Conservation (phyloP, 1,140 invertebrate genomes). For the Papilio polyxenes region DNA sequence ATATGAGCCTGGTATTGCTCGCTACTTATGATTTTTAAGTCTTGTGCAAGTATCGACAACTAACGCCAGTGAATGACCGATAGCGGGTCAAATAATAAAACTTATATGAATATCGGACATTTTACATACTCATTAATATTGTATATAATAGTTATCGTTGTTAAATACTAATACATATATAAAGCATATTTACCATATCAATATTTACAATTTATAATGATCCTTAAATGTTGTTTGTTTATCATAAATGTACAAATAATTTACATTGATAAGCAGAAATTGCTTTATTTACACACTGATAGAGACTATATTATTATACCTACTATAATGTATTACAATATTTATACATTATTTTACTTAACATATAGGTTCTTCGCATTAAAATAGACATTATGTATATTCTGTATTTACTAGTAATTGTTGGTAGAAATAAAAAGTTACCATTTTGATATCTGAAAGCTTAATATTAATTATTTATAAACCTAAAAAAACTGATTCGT, state of each 20-base stretch:
- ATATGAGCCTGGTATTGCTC: slow-evolving; percentile 44
- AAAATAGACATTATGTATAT: too few relatives aligned
- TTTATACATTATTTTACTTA: not conserved
- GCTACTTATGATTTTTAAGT: slow-evolving; percentile 43
- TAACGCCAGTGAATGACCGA: slow-evolving; percentile 63
- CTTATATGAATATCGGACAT: slow-evolving; percentile 13
- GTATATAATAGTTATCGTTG: slow-evolving; percentile 22
- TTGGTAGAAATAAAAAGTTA: too few relatives aligned
- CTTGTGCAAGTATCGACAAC: slow-evolving; percentile 38
- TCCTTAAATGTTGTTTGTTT: slow-evolving; percentile 38
- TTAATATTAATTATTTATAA: too few relatives aligned
- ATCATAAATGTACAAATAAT: slow-evolving; percentile 10
- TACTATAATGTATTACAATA: not conserved
- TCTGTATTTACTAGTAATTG: too few relatives aligned
- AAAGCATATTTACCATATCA: slow-evolving; percentile 38
- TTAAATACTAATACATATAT: slow-evolving; percentile 35
- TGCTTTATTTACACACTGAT: slow-evolving; percentile 22
- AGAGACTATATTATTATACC: not conserved
- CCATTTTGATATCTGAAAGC: too few relatives aligned
- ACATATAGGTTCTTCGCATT: too few relatives aligned
- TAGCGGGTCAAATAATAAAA: slow-evolving; percentile 48
- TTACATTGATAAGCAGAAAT: slow-evolving; percentile 27
- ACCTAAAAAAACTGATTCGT: too few relatives aligned
- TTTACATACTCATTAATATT: slow-evolving; percentile 17
- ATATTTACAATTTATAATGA: slow-evolving; percentile 37